Percentiles rank a stretch among this genome's conserved stretches.
Conservation (phyloP, 2,888 invertebrate genomes). For the Orthosia incerta region DNA sequence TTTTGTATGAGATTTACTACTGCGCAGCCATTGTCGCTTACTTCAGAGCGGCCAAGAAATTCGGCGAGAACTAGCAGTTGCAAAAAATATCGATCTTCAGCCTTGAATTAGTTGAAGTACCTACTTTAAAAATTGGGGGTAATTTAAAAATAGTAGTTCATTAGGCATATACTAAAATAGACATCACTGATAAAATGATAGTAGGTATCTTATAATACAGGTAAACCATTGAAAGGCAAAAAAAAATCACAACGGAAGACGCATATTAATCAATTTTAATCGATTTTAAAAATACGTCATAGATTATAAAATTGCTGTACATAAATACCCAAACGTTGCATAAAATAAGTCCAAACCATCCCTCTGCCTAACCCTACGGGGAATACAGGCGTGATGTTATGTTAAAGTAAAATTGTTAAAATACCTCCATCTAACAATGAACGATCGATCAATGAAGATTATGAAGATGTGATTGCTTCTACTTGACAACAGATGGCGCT, state of each 20-base stretch:
- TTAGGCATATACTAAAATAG: not conserved
- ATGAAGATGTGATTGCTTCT: constrained; percentile 2
- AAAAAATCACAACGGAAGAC: not conserved
- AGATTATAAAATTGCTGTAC: no score
- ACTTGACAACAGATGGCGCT: constrained; percentile 55
- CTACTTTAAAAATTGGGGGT: not conserved
- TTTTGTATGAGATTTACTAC: no score
- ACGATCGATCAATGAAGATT: constrained; percentile 9
- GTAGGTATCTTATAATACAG: no score
- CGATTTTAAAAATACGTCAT: not conserved
- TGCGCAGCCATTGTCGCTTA: no score
- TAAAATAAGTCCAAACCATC: not conserved
- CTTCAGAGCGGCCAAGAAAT: no score
- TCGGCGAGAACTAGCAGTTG: not conserved
- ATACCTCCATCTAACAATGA: not conserved
- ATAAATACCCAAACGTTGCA: no score
- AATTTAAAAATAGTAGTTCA: not conserved
- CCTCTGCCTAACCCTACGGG: no score
- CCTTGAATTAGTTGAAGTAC: not conserved
- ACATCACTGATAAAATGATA: no score
- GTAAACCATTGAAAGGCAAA: no score
- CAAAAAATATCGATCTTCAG: constrained; percentile 6
- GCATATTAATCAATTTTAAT: not conserved
- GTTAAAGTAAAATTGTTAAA: not conserved
- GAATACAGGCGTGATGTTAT: no score